phyloP scores from a whole-genome alignment of 53 echinoderm and acorn worm genomes.

The Holothuria leucospilota region DNA sequence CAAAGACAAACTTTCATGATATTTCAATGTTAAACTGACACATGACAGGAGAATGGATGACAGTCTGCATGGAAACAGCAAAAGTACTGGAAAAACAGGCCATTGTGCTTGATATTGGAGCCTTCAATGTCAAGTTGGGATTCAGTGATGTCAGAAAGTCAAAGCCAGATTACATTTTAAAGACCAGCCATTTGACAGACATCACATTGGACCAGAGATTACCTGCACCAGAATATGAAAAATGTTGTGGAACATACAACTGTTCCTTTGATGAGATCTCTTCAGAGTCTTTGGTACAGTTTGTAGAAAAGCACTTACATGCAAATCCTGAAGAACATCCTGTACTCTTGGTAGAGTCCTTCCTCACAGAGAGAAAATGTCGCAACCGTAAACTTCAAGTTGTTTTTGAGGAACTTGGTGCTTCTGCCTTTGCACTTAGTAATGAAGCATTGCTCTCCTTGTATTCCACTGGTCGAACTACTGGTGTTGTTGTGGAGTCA shows the following conservation, averaged over 20 bases:
- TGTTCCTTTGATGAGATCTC: slow-evolving; percentile 37
- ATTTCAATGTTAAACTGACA: no score
- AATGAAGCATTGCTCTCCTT: slow-evolving; percentile 70
- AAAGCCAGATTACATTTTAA: slow-evolving; percentile 59
- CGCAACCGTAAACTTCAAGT: slow-evolving; percentile 55
- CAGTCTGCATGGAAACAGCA: no score
- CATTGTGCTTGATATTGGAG: slow-evolving; percentile 68
- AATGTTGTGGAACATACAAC: background rate
- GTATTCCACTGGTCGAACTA: slow-evolving; percentile 66
- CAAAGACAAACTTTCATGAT: no score
- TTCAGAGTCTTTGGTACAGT: slow-evolving; percentile 17
- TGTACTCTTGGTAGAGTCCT: slow-evolving; percentile 56
- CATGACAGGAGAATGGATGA: no score
- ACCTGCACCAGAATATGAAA: background rate
- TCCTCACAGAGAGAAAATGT: slow-evolving; percentile 5
- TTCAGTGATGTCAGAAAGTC: slow-evolving; percentile 54
- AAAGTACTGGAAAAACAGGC: slow-evolving; percentile 4
- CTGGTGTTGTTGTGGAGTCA: slow-evolving; percentile 72
- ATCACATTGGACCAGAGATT: no score
- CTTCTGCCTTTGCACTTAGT: slow-evolving; percentile 51
- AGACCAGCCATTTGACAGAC: background rate
- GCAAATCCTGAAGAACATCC: slow-evolving; percentile 46
- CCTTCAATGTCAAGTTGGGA: slow-evolving; percentile 57
- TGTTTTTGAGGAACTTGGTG: slow-evolving; percentile 64
- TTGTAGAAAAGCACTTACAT: slow-evolving; percentile 33